Base-by-base conservation (phyloP, 2,888 invertebrate genomes). In the Metalampra italica region DNA sequence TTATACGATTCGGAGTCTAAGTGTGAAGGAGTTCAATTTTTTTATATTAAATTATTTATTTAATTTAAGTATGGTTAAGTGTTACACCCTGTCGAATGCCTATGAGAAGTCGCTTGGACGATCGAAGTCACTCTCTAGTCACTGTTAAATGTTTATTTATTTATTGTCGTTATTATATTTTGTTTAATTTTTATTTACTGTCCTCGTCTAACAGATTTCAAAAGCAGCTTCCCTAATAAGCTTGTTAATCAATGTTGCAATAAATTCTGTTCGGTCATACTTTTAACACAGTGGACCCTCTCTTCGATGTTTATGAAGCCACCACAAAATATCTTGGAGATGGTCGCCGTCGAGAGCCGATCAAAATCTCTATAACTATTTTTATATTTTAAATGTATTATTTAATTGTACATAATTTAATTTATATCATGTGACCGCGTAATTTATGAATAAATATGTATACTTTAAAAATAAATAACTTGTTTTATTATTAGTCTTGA, bases 361-460 rank as follows among this genome's bases (percentile, higher is more conserved):
- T 56, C 67, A 57, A 56, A 65, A 60, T 72, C 77, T 75, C 59
- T 75, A 75, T 75, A 74, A 84, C 77, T 83, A 82, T 84, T 87
- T 85, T 86, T 85, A 82, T 85, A 82, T 83, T 74, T 78, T 82
- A 85, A 87, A 81, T 82, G 76, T 84, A 84, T 79, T 83, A 84
- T 86, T 84, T 80, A 86, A 86, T 85, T 88, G 88, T 89, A 89
- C 81, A 88, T 89, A 89, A 84, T 76, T 82, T 82, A 82, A 85
- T 86, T 87, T 86, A 85, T 84, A 83, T 84, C 80, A 84, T 78
- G 84, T 86, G 86, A 87, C 83, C 74, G 83, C 81, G 81, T 87
- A 84, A 87, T 84, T 87, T 87, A 87, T 81, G 75, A 88, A 88
- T 87, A 89, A 87, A 88, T 88, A 87, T 87, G 80, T 87, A 87